Evolutionary conservation across 2,113 vertebrate genomes (phyloP), one percentile per base, ranked within the genome.

Genomic region (human (Homo sapiens)): DNA sequence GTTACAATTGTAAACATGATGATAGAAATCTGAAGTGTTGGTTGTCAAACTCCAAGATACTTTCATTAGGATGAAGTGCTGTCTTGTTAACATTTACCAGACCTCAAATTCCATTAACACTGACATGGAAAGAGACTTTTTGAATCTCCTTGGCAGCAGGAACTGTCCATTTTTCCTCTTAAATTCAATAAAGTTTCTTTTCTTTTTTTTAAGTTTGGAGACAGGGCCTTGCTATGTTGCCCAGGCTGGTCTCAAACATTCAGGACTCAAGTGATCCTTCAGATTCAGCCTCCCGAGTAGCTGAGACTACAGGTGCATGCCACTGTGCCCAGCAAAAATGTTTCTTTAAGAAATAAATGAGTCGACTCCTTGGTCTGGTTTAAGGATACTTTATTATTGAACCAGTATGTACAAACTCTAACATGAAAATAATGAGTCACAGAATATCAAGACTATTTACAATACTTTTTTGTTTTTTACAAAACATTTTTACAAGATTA

Each of bases 361-460:
- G 38, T 68, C 50, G 61, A 81, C 96, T 96, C 0, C 0, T 70
- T 20, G 64, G 45, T 89, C 38, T 38, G 76, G 70, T 98, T 98
- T 98, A 98, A 98, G 98, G 98, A 98, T 98, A 98, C 98, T 99
- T 99, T 99, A 99, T 99, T 99, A 99, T 97, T 98, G 99, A 98
- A 98, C 99, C 98, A 98, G 98, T 99, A 99, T 99, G 98, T 99
- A 99, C 99, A 99, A 98, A 98, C 98, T 99, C 98, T 99, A 99
- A 98, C 98, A 98, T 98, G 98, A 99, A 99, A 99, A 99, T 98
- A 96, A 99, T 98, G 99, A 98, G 98, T 98, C 99, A 99, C 98
- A 98, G 98, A 98, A 97, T 97, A 98, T 96, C 97, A 98, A 68
- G 98, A 98, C 98, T 99, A 99, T 99, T 99, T 99, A 99, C 99